phyloP scores from a whole-genome alignment of 2,888 invertebrate species.

The Drosophila putrida region DNA sequence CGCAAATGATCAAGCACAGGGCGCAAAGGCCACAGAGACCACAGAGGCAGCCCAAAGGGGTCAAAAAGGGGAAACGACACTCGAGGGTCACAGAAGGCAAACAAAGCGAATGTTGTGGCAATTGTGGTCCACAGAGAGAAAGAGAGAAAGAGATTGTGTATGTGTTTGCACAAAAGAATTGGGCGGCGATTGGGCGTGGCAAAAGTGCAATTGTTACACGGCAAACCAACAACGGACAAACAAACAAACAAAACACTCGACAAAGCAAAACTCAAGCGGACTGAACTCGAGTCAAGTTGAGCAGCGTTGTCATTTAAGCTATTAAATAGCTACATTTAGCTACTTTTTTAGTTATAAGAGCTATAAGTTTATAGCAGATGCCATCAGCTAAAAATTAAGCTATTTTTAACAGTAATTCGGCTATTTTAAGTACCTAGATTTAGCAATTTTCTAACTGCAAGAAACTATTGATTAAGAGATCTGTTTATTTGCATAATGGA shows the following conservation, averaged over 20 bases:
- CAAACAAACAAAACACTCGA: conserved; percentile 60
- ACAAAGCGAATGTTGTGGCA: conserved; percentile 56
- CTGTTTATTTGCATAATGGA: too few species aligned
- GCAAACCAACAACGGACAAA: conserved; percentile 21
- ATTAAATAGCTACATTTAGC: too few species aligned
- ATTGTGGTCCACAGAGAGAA: conserved; percentile 25
- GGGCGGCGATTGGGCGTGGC: conserved; percentile 57
- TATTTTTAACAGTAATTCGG: too few species aligned
- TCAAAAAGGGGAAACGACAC: not conserved
- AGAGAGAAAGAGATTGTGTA: conserved; percentile 1
- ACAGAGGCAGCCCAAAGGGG: not conserved
- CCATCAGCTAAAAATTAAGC: too few species aligned
- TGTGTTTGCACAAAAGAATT: conserved; percentile 11
- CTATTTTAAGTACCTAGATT: too few species aligned
- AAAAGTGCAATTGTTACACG: conserved; percentile 68
- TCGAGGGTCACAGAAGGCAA: conserved; percentile 1
- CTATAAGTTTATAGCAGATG: too few species aligned
- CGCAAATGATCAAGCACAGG: conserved; percentile 22
- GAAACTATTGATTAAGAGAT: too few species aligned
- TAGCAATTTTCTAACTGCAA: too few species aligned
- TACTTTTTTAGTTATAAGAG: too few species aligned
- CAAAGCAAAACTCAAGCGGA: conserved; percentile 58
- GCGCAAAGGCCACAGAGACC: not conserved
- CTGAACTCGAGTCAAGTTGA: conserved; percentile 61
- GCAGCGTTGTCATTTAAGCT: too few species aligned